phyloP scores from a whole-genome alignment of 2,888 invertebrate species.

The Tetranychus truncatus region DNA sequence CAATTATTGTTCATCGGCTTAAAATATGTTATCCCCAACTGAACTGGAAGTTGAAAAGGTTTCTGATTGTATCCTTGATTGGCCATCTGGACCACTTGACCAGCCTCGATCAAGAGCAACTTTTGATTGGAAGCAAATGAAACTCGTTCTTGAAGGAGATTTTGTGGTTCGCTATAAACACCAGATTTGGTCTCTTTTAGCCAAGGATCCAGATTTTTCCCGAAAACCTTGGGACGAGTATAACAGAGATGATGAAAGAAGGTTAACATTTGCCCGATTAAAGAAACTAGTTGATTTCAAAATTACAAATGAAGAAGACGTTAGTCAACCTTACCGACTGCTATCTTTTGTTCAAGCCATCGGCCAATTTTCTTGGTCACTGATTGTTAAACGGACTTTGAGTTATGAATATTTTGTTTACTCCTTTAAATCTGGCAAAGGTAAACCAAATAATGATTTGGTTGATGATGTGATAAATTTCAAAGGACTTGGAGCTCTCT shows the following conservation, averaged over 20 bases:
- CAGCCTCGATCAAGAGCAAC: conserved; percentile 33
- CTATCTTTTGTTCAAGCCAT: conserved; percentile 31
- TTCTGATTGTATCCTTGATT: conserved; percentile 23
- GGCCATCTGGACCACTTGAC: conserved; percentile 33
- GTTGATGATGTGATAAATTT: conserved; percentile 21
- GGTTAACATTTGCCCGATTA: conserved; percentile 31
- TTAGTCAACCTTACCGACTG: conserved; percentile 31
- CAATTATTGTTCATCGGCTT: conserved; percentile 27
- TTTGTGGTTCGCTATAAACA: conserved; percentile 30
- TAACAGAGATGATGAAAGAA: conserved; percentile 47
- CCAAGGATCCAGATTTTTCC: conserved; percentile 58
- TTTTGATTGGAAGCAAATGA: conserved; percentile 36
- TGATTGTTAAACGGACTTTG: conserved; percentile 32
- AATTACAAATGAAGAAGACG: conserved; percentile 41
- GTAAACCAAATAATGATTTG: conserved; percentile 17
- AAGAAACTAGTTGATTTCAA: conserved; percentile 49
- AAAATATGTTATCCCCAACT: neutral
- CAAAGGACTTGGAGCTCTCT: conserved; percentile 53
- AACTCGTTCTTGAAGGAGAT: conserved; percentile 34
- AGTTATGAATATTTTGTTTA: conserved; percentile 28
- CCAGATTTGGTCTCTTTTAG: conserved; percentile 55
- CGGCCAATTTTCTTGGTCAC: conserved; percentile 34
- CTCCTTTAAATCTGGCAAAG: conserved; percentile 15
- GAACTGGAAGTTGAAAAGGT: neutral
- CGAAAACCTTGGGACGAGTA: conserved; percentile 42